A percentile compares a stretch with the other conserved stretches of the same genome.
Evolutionary conservation across 2,888 invertebrate genomes (phyloP).

Genomic region (Therioaphis trifolii): DNA sequence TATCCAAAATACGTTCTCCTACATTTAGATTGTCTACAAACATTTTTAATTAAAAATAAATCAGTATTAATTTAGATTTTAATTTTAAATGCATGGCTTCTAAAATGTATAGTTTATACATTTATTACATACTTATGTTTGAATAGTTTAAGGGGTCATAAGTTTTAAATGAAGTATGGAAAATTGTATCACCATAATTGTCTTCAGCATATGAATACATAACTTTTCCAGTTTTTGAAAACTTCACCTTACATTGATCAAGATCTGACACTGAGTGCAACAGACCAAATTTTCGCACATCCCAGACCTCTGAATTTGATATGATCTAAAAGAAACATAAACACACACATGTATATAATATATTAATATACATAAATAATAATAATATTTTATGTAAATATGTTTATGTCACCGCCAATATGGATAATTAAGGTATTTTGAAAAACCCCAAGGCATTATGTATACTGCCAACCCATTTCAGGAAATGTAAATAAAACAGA

Average conservation of each 20-base stretch:
- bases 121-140: conserved; percentile 81
- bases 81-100: not conserved
- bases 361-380: no score
- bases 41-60: not conserved
- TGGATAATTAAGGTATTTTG: no score
- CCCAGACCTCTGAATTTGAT: conserved; percentile 99
- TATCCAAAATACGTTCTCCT: conserved; percentile 86
- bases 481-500: no score
- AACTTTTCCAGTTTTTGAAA: conserved; percentile 87
- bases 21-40: conserved; percentile 90
- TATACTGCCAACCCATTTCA: no score
- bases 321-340: conserved; percentile 78
- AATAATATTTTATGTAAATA: no score
- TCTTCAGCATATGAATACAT: conserved; percentile 84
- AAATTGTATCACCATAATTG: no score
- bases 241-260: conserved; percentile 89
- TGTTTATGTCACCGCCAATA: no score
- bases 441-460: no score
- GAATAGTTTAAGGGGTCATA: conserved; percentile 94
- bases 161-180: conserved; percentile 94
- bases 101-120: not conserved
- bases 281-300: conserved; percentile 92
- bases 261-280: conserved; percentile 92
- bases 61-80: no score
- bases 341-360: no score